Base-by-base conservation (phyloP, 1,140 invertebrate genomes). In the Papilio polyxenes region DNA sequence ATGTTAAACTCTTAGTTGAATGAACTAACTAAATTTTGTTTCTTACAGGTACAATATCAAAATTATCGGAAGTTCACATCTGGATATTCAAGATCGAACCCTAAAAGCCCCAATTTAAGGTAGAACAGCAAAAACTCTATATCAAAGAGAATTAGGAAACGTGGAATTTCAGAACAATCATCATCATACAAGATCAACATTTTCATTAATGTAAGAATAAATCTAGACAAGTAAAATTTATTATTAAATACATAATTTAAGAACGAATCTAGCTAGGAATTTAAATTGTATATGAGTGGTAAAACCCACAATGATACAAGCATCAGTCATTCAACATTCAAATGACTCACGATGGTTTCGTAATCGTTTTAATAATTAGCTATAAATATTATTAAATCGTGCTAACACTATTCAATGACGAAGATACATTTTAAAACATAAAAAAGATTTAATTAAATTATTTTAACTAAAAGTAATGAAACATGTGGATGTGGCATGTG, bases 311-410 rank as follows among this genome's bases (percentile, higher is more conserved):
- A 81, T 72, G 75, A 62, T 20, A 81, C 65, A 82, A 83, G 83
- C 69, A 82, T 82, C n/a, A n/a, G 65, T 72, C 65, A 72, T 53
- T 48, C n/a, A 23, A 40, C 15, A 20, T 65, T 44, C 49, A 49
- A 48, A 20, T 83, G 83, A 83, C 51, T 83, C 83, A 83, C 62
- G 53, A 65, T 83, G 48, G 62, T 78, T 65, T 83, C 59, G 59
- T 80, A 77, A 82, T 75, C 20, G 40, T 48, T 78, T 49, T 78
- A 81, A 74, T 81, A 56, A 59, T 81, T 59, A 72, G 20, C 75
- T 49, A 48, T 49, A 17, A 13, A 23, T 51, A 77, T 77, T 77
- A 56, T 44, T 40, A 76, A 82, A 85, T 85, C 77, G 82, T 82
- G 15, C 59, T 56, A 40, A 15, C 53, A 59, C 11, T 13, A 17